These are phyloP conservation scores for Chrysochloris asiatica DNA, from an alignment of 2,113 vertebrate species.

Conservation along the genomic window DNA sequence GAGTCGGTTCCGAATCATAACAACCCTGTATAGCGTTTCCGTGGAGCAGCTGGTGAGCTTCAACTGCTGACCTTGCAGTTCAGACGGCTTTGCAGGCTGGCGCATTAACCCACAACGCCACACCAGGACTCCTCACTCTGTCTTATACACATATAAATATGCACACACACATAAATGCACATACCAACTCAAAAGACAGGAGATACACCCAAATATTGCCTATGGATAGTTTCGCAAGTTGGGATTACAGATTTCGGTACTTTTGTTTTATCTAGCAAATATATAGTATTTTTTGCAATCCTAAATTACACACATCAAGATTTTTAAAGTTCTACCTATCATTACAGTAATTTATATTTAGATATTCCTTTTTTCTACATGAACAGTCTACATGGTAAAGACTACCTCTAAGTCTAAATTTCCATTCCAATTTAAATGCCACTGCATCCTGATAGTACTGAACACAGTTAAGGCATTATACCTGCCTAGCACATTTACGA, in stretches of 20 bases:
- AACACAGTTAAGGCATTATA: background rate
- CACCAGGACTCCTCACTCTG: background rate
- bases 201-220: background rate
- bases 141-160: background rate
- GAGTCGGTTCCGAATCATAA: no score
- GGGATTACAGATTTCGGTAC: background rate
- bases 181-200: background rate
- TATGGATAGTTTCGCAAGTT: no score
- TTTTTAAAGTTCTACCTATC: background rate
- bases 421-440: background rate
- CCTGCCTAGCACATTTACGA: background rate
- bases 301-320: background rate
- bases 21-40: no score
- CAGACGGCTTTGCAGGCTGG: no score
- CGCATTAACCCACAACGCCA: no score
- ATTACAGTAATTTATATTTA: background rate
- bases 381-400: background rate
- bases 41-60: no score
- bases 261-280: background rate
- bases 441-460: background rate
- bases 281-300: background rate
- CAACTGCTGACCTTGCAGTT: no score
- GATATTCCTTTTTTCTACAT: constrained; percentile 3
- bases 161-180: background rate
- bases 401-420: background rate